phyloP scores from a whole-genome alignment of 2,797 vertebrate species.

The Rallus crepitans region DNA sequence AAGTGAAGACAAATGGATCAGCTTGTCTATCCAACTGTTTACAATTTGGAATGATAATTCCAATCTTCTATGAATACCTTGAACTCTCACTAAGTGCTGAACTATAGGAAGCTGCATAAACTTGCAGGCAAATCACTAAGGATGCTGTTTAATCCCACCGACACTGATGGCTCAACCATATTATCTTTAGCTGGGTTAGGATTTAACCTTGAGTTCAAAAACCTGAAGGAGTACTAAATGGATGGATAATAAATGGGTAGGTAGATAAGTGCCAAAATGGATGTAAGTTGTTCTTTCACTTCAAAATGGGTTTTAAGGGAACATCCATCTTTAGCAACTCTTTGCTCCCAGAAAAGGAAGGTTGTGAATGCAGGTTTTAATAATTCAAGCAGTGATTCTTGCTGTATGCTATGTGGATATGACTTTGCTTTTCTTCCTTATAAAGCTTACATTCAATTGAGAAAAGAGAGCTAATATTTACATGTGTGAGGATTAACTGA shows the following conservation, averaged over 20 bases:
- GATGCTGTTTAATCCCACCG: neutral
- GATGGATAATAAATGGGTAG: neutral
- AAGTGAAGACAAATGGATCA: neutral
- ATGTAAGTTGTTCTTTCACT: conserved; percentile 14
- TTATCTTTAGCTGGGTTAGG: neutral
- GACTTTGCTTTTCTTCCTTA: conserved; percentile 46
- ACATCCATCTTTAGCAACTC: neutral
- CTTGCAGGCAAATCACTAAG: neutral
- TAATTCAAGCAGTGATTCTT: conserved; percentile 43
- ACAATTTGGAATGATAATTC: neutral
- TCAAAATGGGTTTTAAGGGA: neutral
- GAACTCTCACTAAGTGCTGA: neutral
- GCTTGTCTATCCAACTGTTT: neutral
- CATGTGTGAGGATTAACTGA: conserved; percentile 33
- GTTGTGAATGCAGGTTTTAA: conserved; percentile 34
- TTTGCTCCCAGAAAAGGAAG: neutral
- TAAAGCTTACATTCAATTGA: conserved; percentile 20
- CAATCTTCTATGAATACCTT: neutral
- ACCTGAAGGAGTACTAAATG: neutral
- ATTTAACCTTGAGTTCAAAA: conserved; percentile 34
- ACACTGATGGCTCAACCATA: neutral
- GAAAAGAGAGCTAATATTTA: conserved; percentile 59
- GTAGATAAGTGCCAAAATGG: neutral
- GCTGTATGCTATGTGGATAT: neutral
- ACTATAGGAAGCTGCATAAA: neutral